phyloP scores from a whole-genome alignment of 2,797 vertebrate genomes.

The Saxicola maurus region DNA sequence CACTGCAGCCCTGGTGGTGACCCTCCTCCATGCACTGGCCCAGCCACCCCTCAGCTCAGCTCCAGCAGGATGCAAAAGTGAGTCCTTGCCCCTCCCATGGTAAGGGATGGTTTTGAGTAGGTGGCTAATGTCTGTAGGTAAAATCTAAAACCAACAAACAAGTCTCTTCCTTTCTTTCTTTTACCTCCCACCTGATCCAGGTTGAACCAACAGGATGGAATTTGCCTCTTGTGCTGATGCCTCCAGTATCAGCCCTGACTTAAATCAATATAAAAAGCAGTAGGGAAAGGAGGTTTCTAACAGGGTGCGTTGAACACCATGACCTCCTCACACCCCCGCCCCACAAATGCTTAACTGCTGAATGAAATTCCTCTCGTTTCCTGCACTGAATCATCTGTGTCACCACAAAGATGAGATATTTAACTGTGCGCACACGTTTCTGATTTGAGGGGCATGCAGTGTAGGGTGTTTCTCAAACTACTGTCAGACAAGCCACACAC shows the following conservation, averaged over 20 bases:
- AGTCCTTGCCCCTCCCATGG: neutral
- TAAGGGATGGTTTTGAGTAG: neutral
- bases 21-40: neutral
- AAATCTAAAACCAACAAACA: neutral
- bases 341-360: conserved; percentile 36
- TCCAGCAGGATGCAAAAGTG: rapidly evolving
- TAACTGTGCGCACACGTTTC: conserved; percentile 19
- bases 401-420: conserved; percentile 58
- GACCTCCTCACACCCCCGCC: conserved; percentile 39
- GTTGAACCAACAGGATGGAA: neutral
- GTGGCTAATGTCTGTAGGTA: neutral
- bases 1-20: conserved; percentile 14
- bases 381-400: conserved; percentile 60
- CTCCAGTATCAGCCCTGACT: neutral
- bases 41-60: conserved; percentile 38
- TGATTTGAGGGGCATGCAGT: conserved; percentile 34
- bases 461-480: conserved; percentile 38
- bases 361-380: conserved; percentile 51
- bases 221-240: neutral
- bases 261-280: neutral
- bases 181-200: neutral
- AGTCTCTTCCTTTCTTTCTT: neutral
- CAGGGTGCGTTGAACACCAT: neutral
- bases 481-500: neutral
- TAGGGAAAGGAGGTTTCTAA: neutral